Base-by-base conservation (phyloP, 2,113 vertebrate species). In the Microcebus griseorufus region DNA sequence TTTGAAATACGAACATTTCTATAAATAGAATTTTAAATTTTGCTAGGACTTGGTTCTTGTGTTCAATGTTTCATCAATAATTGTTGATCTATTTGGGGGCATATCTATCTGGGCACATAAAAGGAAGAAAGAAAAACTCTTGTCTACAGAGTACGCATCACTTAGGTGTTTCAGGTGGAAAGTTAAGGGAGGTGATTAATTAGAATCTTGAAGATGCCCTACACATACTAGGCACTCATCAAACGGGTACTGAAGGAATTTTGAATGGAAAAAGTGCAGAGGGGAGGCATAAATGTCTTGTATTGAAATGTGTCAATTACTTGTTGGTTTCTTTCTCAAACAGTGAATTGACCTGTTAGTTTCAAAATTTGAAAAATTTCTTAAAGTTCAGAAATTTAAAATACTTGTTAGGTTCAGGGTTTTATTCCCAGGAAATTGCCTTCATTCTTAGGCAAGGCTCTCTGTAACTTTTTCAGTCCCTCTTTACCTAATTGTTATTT, bases 21-120 rank as follows among this genome's bases (percentile, higher is more conserved):
- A 3, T 45, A 81, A 65, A 69, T 91, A 93, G 34, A 86, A 92
- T 27, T 72, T 95, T 70, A 72, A 60, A 65, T 81, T 96, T 85
- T 83, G 18, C 22, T 64, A 67, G 53, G 73, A n/a, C 23, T 88
- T 81, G 73, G 72, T 27, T 16, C 53, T 82, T 81, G 5, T 64
- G 7, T 88, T 91, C n/a, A 32, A 9, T 72, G 39, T 45, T 82
- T 96, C 32, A 78, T 76, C 65, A 81, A 75, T 25, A 39, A 23
- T 67, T 48, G 16, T 73, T 88, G 67, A 69, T 53, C 12, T 10
- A 18, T 81, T 81, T 94, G 39, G 48, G 69, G 6, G 32, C 64
- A 62, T 58, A 39, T 84, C 10, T 73, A 27, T 95, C 87, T 79
- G 27, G 48, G 12, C 20, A 34, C 34, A 4, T 58, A 67, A 53